A percentile compares a stretch with the other conserved stretches of the same genome.
Conservation (phyloP, 2,888 invertebrate species). For the Acleris emargana region DNA sequence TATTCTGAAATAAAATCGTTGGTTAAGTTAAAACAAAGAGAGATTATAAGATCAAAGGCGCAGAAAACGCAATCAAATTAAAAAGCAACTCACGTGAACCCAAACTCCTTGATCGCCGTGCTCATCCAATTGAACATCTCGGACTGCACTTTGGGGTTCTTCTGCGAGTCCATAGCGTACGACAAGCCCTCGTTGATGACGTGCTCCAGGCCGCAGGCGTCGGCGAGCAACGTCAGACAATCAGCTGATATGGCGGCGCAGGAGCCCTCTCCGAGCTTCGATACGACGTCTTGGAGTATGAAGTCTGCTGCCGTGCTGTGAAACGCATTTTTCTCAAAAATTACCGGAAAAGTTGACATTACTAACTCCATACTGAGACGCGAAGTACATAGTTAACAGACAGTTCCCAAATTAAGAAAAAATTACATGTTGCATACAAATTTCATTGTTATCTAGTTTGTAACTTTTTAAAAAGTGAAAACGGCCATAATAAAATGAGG, state of each 20-base stretch:
- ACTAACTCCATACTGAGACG: too few relatives aligned
- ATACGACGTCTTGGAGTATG: constrained; percentile 91
- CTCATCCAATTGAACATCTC: constrained; percentile 93
- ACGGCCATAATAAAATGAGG: too few relatives aligned
- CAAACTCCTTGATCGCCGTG: constrained; percentile 92
- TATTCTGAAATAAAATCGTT: constrained; percentile 68
- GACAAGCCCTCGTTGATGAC: constrained; percentile 88
- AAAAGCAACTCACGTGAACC: constrained; percentile 87
- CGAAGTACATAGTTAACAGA: too few relatives aligned
- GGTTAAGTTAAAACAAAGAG: not conserved
- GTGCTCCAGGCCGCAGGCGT: constrained; percentile 89
- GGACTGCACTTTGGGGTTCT: constrained; percentile 95
- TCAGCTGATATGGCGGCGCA: constrained; percentile 88
- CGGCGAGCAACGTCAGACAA: constrained; percentile 90
- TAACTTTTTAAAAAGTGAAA: too few relatives aligned
- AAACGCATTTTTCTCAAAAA: too few relatives aligned
- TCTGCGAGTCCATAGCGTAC: constrained; percentile 91
- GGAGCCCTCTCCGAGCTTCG: constrained; percentile 93
- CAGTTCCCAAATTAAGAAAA: too few relatives aligned
- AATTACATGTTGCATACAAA: too few relatives aligned
- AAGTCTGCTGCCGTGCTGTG: constrained; percentile 88
- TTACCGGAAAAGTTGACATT: too few relatives aligned
- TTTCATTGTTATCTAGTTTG: too few relatives aligned
- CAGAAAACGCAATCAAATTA: not conserved
- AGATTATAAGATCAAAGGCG: too few relatives aligned